Evolutionary conservation across 2,888 invertebrate genomes (phyloP), one percentile per base, ranked within the genome.

Genomic region (Hypsopygia costalis): DNA sequence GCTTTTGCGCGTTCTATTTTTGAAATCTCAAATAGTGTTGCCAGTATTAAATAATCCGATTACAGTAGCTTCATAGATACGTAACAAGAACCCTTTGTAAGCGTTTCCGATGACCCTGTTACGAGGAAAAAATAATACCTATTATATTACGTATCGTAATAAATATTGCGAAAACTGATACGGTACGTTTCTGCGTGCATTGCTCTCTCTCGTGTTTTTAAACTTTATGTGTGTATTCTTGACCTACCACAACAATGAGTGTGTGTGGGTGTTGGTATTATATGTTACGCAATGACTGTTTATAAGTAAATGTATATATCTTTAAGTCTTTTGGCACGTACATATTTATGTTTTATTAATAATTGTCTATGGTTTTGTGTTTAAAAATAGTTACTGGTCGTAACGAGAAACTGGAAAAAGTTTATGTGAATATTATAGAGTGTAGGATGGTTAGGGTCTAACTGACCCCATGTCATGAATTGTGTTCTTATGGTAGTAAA

Each of bases 1-100:
- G 69, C 74, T 69, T 76, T 77, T 62, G 69, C 69, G 59, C 58
- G 67, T 65, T 69, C 68, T 71, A 65, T 63, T 68, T 59, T 66
- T 60, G 48, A 52, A 55, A 55, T 52, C 22, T 11, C 12, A 38
- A 31, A 38, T 32, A 16, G 12, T 31, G 32, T 32, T 32, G 36
- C 31, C 30, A 37, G 36, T 37, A 11, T 22, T 30, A 37, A 28
- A 28, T 11, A 29, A 28, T 16, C n/a, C 10, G 28, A 16, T 16
- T 16, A 16, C 16, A 16, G 16, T 16, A 16, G 16, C 4, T 16
- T 16, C 16, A 16, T 16, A 16, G 16, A 16, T 16, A 16, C 16
- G 16, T 16, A 16, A 16, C 4, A 16, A 16, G 16, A 16, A 4
- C 4, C 16, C 16, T 16, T 16, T 3, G 16, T 16, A 3, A 16